Percentiles rank a stretch among this genome's conserved stretches.
Conservation (phyloP, 2,113 vertebrate genomes). For the Hippocampus guttulatus region DNA sequence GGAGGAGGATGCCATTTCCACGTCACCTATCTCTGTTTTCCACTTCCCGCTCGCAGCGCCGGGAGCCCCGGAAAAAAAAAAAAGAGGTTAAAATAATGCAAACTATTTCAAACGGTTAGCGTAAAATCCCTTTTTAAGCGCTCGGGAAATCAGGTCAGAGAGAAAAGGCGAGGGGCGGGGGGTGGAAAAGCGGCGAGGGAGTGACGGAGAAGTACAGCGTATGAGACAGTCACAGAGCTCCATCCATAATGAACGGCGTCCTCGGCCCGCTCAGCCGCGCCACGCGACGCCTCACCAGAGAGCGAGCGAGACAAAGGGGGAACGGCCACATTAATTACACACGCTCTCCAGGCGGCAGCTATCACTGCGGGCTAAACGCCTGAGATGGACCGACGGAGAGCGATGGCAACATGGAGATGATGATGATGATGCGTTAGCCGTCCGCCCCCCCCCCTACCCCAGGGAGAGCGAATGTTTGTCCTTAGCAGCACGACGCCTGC, state of each 20-base stretch:
- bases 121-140: conserved; percentile 30
- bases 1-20: conserved; percentile 13
- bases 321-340: conserved; percentile 69
- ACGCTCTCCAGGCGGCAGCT: conserved; percentile 56
- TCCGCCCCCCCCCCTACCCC: conserved; percentile 10
- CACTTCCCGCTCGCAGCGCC: background rate
- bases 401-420: conserved; percentile 55
- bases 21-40: background rate
- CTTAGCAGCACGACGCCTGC: conserved; percentile 58
- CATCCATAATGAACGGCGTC: conserved; percentile 58
- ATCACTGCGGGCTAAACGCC: conserved; percentile 52
- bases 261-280: conserved; percentile 38
- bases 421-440: conserved; percentile 39
- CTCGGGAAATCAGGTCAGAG: conserved; percentile 60
- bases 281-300: conserved; percentile 54
- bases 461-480: conserved; percentile 56
- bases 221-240: conserved; percentile 46
- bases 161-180: background rate
- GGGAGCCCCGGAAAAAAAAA: background rate
- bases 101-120: conserved; percentile 38
- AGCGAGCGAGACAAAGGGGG: conserved; percentile 62
- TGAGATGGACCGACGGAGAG: conserved; percentile 40
- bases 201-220: conserved; percentile 47
- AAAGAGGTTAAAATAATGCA: conserved; percentile 8
- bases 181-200: conserved; percentile 14